A percentile compares a stretch with the other conserved stretches of the same genome.
Conservation (phyloP, 2,113 vertebrate genomes). For the Rhinoderma darwinii region DNA sequence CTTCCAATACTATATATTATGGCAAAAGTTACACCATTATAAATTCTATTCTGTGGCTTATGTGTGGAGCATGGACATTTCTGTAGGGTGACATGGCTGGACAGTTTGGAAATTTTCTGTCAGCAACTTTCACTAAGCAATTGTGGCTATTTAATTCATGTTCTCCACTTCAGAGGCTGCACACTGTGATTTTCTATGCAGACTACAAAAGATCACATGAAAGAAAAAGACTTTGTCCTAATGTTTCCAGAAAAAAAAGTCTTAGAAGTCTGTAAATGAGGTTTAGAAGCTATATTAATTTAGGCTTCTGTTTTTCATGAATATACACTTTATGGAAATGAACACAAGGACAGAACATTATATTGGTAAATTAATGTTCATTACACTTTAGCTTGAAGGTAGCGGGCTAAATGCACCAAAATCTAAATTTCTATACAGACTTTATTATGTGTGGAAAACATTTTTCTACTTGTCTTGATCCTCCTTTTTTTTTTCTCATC, state of each 20-base stretch:
- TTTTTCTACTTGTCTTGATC: neutral
- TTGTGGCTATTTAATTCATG: neutral
- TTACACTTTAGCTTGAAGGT: neutral
- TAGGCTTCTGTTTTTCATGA: neutral
- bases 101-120: neutral
- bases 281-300: neutral
- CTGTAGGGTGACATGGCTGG: neutral
- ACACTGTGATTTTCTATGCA: neutral
- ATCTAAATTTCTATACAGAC: neutral
- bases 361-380: neutral
- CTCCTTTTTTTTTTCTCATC: neutral
- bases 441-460: neutral
- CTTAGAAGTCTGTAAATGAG: conserved; percentile 23
- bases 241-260: neutral
- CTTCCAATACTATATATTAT: neutral
- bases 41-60: neutral
- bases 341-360: neutral
- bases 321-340: neutral
- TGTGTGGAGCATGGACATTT: too few relatives aligned
- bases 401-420: neutral
- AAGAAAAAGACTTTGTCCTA: conserved; percentile 20
- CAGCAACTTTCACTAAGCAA: neutral
- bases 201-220: conserved; percentile 31
- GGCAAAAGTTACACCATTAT: neutral
- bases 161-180: conserved; percentile 10